Percentiles rank a stretch among this genome's conserved stretches.
These are phyloP conservation scores for Imbricaverruca yamaguchii DNA, from an alignment of 2,888 invertebrate species.

Conservation along the genomic window DNA sequence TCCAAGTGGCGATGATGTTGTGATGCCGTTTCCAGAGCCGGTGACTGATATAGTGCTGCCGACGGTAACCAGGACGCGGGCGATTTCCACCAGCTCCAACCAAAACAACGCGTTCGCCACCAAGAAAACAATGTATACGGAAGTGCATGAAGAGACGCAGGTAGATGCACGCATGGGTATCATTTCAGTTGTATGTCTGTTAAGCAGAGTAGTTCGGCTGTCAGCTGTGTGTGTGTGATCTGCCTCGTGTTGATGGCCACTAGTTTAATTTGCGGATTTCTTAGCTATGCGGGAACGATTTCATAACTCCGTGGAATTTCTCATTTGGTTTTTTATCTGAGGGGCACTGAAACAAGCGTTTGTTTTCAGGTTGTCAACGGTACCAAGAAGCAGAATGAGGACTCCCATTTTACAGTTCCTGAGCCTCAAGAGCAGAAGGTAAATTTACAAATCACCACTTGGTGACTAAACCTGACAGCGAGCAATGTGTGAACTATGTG, in stretches of 20 bases:
- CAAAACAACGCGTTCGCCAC: not conserved
- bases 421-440: not conserved
- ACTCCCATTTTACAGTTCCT: not conserved
- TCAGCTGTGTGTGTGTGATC: too few relatives aligned
- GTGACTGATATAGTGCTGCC: not conserved
- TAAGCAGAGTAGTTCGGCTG: too few relatives aligned
- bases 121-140: not conserved
- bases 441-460: not conserved
- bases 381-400: not conserved
- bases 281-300: too few relatives aligned
- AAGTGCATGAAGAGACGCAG: not conserved
- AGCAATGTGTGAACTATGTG: too few relatives aligned
- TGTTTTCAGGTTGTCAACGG: not conserved
- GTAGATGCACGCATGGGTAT: not conserved
- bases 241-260: too few relatives aligned
- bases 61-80: constrained; percentile 46
- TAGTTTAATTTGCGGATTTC: too few relatives aligned
- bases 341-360: not conserved
- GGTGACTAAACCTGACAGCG: not conserved
- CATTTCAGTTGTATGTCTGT: too few relatives aligned
- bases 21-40: not conserved
- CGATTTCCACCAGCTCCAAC: not conserved
- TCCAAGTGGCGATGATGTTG: not conserved
- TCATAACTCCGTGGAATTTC: too few relatives aligned
- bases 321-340: too few relatives aligned